Evolutionary conservation across 2,797 vertebrate species (phyloP).

Genomic region (Bradypodion pumilum): DNA sequence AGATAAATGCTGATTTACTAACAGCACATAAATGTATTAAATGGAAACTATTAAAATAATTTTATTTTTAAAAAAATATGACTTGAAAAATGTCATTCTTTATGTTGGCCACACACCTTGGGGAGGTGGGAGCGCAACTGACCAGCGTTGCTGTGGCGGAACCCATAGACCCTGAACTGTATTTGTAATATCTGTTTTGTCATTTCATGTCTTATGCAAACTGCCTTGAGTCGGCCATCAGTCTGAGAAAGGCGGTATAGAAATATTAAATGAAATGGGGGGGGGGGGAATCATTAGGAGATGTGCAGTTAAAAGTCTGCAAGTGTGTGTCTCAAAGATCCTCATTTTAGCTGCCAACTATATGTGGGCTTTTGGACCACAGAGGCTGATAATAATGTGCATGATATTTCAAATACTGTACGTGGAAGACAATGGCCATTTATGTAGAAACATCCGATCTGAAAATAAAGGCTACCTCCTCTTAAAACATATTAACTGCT

Average conservation of each 20-base stretch:
- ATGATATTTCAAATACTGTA: not conserved
- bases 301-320: too few relatives aligned
- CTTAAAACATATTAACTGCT: too few relatives aligned
- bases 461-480: too few relatives aligned
- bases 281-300: too few relatives aligned
- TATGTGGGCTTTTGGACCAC: not conserved
- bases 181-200: too few relatives aligned
- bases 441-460: not conserved
- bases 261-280: too few relatives aligned
- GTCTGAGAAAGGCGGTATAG: too few relatives aligned
- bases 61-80: constrained; percentile 77
- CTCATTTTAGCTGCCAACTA: not conserved
- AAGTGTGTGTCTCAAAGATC: not conserved
- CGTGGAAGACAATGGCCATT: not conserved
- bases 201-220: too few relatives aligned
- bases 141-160: too few relatives aligned
- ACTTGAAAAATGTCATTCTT: constrained; percentile 47
- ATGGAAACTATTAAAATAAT: constrained; percentile 80
- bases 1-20: constrained; percentile 73
- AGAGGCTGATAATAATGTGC: not conserved
- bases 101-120: too few relatives aligned
- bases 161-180: too few relatives aligned
- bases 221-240: not conserved
- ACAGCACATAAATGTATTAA: constrained; percentile 72
- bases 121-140: too few relatives aligned